Conservation (phyloP, 2,888 invertebrate genomes). For the Agonopterix alstromeriana region DNA sequence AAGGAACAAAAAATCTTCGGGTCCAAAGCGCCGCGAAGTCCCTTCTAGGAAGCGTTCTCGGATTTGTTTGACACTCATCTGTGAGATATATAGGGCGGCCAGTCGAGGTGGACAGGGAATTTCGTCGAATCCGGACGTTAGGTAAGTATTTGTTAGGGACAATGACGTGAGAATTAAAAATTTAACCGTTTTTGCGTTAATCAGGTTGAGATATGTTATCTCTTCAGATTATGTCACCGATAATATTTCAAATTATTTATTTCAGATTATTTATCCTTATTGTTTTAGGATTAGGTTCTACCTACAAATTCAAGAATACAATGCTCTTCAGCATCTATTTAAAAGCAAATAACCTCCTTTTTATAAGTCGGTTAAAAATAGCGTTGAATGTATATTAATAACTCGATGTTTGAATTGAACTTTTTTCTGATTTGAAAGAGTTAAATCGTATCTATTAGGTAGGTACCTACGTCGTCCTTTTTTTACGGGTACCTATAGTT, state of each 20-base stretch:
- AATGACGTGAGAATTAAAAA: slow-evolving; percentile 63
- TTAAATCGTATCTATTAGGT: not conserved
- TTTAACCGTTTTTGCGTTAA: slow-evolving; percentile 16
- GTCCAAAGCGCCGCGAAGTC: slow-evolving; percentile 70
- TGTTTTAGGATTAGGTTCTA: too few species aligned
- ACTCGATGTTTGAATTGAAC: too few species aligned
- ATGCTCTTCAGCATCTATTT: too few species aligned
- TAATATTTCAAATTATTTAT: too few species aligned
- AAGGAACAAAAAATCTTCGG: slow-evolving; percentile 63
- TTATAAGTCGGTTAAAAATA: too few species aligned
- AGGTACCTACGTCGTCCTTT: slow-evolving; percentile 13
- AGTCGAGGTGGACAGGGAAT: slow-evolving; percentile 29
- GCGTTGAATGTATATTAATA: too few species aligned
- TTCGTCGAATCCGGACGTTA: slow-evolving; percentile 15
- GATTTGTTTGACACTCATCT: slow-evolving; percentile 72
- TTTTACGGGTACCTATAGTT: slow-evolving; percentile 15
- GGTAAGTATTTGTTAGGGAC: slow-evolving; percentile 24
- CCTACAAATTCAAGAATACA: too few species aligned
- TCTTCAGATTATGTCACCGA: slow-evolving; percentile 21
- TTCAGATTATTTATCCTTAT: too few species aligned
- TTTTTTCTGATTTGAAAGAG: too few species aligned
- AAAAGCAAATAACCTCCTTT: too few species aligned
- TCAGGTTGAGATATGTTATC: slow-evolving; percentile 26
- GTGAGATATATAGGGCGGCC: slow-evolving; percentile 61
- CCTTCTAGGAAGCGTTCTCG: slow-evolving; percentile 67